phyloP scores from a whole-genome alignment of 2,888 invertebrate genomes.

The Caenorhabditis sp. region DNA sequence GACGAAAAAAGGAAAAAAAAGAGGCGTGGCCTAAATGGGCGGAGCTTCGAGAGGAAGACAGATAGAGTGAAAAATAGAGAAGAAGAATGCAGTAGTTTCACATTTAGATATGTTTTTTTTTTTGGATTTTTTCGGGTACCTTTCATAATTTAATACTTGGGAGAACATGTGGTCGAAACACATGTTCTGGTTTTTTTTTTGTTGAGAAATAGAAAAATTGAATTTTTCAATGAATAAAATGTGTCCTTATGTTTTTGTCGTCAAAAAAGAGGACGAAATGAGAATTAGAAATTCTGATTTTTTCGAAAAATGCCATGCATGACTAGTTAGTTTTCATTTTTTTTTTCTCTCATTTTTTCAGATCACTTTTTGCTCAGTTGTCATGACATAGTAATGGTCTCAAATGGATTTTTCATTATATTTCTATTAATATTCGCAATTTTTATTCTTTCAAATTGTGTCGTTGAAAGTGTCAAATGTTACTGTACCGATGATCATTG shows the following conservation, averaged over 20 bases:
- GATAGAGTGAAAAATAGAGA: constrained; percentile 1
- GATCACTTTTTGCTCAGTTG: background rate
- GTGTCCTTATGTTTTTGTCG: too few species aligned
- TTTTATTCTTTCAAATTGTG: background rate
- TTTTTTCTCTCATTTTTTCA: background rate
- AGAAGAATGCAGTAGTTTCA: background rate
- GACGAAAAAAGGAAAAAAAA: background rate
- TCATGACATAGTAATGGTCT: background rate
- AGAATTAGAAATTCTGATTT: too few species aligned
- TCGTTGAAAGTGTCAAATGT: constrained; percentile 40
- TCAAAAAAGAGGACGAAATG: too few species aligned
- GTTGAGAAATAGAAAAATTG: background rate
- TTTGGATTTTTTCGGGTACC: background rate
- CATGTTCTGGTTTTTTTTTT: background rate
- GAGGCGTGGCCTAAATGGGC: constrained; percentile 13
- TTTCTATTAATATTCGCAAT: constrained; percentile 4
- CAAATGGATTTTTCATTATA: background rate
- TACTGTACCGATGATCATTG: constrained; percentile 68
- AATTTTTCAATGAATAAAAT: background rate
- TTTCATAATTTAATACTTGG: background rate
- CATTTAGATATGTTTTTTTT: background rate
- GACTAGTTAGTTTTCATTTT: background rate
- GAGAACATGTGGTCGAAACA: background rate
- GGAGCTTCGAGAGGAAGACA: constrained; percentile 7
- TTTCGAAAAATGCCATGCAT: too few species aligned